Conservation (phyloP, 2,797 vertebrate genomes). For the Cossypha dichroa region DNA sequence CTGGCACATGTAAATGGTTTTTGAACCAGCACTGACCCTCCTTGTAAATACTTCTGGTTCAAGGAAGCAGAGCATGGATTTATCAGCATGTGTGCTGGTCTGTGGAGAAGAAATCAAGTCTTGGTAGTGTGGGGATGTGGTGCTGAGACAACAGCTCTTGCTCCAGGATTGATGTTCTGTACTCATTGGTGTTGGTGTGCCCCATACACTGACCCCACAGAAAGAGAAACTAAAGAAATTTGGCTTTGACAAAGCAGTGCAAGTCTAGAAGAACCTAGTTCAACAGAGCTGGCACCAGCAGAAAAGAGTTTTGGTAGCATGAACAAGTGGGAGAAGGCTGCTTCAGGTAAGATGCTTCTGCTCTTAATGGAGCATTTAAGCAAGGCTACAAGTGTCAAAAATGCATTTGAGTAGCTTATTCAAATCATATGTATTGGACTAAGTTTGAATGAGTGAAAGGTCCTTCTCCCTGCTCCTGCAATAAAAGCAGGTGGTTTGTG, state of each 20-base stretch:
- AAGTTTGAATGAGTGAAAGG: not conserved
- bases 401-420: not conserved
- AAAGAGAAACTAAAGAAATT: not conserved
- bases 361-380: not conserved
- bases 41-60: not conserved
- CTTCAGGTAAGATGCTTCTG: not conserved
- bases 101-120: not conserved
- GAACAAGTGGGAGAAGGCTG: not conserved
- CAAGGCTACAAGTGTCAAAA: not conserved
- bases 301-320: not conserved
- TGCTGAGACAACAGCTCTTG: not conserved
- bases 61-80: not conserved
- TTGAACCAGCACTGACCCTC: not conserved
- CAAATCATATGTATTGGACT: not conserved
- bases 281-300: not conserved
- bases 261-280: not conserved
- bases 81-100: not conserved
- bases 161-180: not conserved
- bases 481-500: not conserved
- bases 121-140: not conserved
- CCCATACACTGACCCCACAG: fast-evolving
- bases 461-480: not conserved
- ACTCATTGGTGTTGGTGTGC: not conserved
- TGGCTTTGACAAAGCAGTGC: not conserved
- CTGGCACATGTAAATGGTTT: not conserved